Percentiles rank a stretch among this genome's conserved stretches.
Conservation (phyloP, 2,797 vertebrate genomes). For the Acomys russatus region DNA sequence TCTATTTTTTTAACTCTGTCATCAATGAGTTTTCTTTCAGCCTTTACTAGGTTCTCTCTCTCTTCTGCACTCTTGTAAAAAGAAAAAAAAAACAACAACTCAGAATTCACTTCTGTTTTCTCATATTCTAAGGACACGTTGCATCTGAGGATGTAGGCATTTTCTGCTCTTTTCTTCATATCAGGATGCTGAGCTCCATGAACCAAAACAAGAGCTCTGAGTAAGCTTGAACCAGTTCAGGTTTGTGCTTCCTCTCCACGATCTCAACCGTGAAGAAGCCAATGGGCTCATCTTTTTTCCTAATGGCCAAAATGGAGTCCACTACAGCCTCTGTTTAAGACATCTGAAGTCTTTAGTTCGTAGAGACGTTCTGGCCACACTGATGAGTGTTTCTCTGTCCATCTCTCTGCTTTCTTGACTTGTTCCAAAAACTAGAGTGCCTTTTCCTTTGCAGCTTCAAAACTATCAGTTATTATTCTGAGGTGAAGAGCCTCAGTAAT, state of each 20-base stretch:
- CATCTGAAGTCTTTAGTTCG: slow-evolving; percentile 97
- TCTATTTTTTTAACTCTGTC: slow-evolving; percentile 97
- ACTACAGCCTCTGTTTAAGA: slow-evolving; percentile 99
- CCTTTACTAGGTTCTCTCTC: slow-evolving; percentile 96
- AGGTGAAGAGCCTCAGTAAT: slow-evolving; percentile 99
- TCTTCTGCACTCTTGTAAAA: slow-evolving; percentile 95
- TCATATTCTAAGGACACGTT: slow-evolving; percentile 97
- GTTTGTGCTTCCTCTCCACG: slow-evolving; percentile 99
- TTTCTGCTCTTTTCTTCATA: slow-evolving; percentile 92
- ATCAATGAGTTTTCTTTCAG: slow-evolving; percentile 98
- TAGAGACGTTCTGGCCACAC: slow-evolving; percentile 96
- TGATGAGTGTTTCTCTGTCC: slow-evolving; percentile 83
- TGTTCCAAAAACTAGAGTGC: slow-evolving; percentile 95
- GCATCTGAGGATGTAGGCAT: too few relatives aligned
- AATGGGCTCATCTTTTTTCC: slow-evolving; percentile 94
- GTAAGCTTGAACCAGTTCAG: slow-evolving; percentile 96
- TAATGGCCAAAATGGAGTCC: slow-evolving; percentile 95
- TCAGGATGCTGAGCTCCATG: slow-evolving; percentile 96
- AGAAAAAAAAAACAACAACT: slow-evolving; percentile 97
- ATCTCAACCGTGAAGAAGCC: slow-evolving; percentile 99
- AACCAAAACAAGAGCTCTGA: slow-evolving; percentile 97
- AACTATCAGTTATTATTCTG: slow-evolving; percentile 97
- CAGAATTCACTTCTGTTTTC: slow-evolving; percentile 99
- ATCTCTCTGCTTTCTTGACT: slow-evolving; percentile 94
- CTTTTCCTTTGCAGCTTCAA: slow-evolving; percentile 97